These are phyloP conservation scores for Psilopogon haemacephalus DNA, from an alignment of 2,113 vertebrate genomes.

Conservation along the genomic window DNA sequence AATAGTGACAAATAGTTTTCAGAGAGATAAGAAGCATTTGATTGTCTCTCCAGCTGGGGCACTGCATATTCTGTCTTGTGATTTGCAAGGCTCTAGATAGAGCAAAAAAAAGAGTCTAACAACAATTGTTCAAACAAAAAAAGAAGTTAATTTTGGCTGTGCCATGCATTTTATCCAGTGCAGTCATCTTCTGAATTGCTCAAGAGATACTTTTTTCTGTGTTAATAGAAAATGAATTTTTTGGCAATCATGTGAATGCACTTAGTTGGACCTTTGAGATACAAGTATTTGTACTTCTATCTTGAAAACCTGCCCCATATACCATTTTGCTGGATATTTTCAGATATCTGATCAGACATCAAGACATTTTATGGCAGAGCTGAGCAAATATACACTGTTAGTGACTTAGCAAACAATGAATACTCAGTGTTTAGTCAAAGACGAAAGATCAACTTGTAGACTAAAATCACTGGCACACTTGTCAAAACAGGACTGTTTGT, in stretches of 20 bases:
- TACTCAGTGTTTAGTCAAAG: not conserved
- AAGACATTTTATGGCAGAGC: not conserved
- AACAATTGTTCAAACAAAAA: not conserved
- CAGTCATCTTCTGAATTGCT: not conserved
- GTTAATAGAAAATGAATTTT: not conserved
- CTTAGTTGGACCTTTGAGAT: not conserved
- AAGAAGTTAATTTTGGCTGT: not conserved
- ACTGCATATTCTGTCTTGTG: not conserved
- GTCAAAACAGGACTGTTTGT: not conserved
- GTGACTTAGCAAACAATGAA: not conserved
- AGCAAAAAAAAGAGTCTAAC: not conserved
- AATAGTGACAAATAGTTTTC: slow-evolving; percentile 5
- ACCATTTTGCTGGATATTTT: not conserved
- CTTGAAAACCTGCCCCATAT: not conserved
- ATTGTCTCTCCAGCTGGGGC: not conserved
- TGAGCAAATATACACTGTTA: not conserved
- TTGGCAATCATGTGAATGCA: not conserved
- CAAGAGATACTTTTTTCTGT: not conserved
- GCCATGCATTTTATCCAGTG: not conserved
- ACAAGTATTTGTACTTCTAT: not conserved
- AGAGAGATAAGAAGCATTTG: not conserved
- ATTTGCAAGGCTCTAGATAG: not conserved
- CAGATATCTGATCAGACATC: not conserved
- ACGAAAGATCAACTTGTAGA: not conserved
- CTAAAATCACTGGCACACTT: not conserved